Percentiles rank a stretch among this genome's conserved stretches.
These are phyloP conservation scores for Upupa epops DNA, from an alignment of 2,113 vertebrate genomes.

Conservation along the genomic window DNA sequence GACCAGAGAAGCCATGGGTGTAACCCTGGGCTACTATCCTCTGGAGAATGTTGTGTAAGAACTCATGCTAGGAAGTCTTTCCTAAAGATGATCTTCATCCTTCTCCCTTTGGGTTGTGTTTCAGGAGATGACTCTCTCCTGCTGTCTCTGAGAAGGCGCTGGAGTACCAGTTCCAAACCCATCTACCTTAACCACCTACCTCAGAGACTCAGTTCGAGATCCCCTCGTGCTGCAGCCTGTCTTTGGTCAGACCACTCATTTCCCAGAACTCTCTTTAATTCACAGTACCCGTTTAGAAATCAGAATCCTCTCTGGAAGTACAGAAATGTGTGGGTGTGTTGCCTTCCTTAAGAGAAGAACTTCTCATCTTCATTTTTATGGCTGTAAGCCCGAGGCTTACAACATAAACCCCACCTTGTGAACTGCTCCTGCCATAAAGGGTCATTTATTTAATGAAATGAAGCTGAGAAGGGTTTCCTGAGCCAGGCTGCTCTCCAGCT, in stretches of 20 bases:
- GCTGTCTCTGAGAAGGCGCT: neutral
- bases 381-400: neutral
- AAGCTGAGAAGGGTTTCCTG: neutral
- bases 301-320: neutral
- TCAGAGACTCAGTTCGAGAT: neutral
- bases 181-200: neutral
- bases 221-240: neutral
- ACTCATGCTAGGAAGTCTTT: neutral
- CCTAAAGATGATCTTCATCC: neutral
- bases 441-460: neutral
- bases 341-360: neutral
- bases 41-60: neutral
- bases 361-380: rapidly evolving
- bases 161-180: neutral
- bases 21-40: neutral
- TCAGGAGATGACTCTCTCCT: neutral
- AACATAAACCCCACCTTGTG: neutral
- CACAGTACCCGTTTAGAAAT: neutral
- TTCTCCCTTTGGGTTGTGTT: neutral
- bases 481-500: rapidly evolving
- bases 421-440: neutral
- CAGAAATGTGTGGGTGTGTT: rapidly evolving
- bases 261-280: neutral
- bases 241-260: neutral
- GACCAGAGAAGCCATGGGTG: neutral